A percentile compares a stretch with the other conserved stretches of the same genome.
These are phyloP conservation scores for Caenorhabditis sp. DNA, from an alignment of 2,888 invertebrate genomes.

Conservation along the genomic window DNA sequence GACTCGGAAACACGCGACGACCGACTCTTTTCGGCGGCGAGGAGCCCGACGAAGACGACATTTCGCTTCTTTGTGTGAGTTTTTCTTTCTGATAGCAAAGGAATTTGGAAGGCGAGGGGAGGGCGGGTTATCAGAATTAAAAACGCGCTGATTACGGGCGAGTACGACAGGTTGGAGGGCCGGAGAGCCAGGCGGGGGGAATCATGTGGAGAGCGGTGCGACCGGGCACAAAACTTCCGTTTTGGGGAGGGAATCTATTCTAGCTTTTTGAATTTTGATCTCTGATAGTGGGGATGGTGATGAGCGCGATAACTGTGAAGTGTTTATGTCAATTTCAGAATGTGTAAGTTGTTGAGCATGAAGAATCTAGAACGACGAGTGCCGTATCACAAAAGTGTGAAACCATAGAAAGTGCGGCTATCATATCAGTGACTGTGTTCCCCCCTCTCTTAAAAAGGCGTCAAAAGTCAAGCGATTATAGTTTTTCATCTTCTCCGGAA, in stretches of 20 bases:
- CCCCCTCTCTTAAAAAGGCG: constrained; percentile 44
- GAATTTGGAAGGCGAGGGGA: not conserved
- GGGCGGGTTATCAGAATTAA: not conserved
- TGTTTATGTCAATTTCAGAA: too few species aligned
- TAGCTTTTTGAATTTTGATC: too few species aligned
- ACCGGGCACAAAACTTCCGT: too few species aligned
- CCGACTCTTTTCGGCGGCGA: constrained; percentile 51
- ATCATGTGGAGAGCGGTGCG: too few species aligned
- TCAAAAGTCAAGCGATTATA: constrained; percentile 34
- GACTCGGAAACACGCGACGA: constrained; percentile 46
- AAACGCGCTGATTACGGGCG: not conserved
- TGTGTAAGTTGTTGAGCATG: too few species aligned
- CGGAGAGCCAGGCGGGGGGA: not conserved
- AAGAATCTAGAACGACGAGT: too few species aligned
- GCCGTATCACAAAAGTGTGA: not conserved
- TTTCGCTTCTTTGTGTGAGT: not conserved
- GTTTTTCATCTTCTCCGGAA: not conserved
- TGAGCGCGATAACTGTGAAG: too few species aligned
- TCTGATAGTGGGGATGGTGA: too few species aligned
- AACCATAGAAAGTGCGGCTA: not conserved
- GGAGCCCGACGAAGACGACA: constrained; percentile 36
- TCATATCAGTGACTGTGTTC: too few species aligned
- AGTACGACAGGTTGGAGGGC: not conserved
- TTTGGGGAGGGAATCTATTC: too few species aligned
- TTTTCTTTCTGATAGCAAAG: not conserved